These are phyloP conservation scores for Nemotelus pantherinus DNA, from an alignment of 2,888 invertebrate species.

Conservation along the genomic window DNA sequence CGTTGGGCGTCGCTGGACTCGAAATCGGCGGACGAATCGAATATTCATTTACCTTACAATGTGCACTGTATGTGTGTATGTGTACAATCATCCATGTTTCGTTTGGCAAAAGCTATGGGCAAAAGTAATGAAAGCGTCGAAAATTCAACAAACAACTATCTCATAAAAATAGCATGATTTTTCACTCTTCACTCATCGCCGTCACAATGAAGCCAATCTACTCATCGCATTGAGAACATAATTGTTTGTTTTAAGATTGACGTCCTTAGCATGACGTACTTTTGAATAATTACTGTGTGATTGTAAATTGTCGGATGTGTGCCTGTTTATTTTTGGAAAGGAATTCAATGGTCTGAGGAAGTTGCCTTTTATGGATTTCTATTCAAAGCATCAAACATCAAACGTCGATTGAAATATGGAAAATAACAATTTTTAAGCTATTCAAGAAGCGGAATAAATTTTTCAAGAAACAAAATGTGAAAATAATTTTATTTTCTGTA, in stretches of 20 bases:
- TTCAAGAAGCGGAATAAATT: too few relatives aligned
- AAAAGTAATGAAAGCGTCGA: slow-evolving; percentile 18
- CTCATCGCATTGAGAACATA: slow-evolving; percentile 16
- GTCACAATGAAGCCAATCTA: not conserved
- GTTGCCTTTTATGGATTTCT: slow-evolving; percentile 1
- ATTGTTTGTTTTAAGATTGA: slow-evolving; percentile 38
- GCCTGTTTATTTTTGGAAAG: slow-evolving; percentile 17
- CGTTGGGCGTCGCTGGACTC: too few relatives aligned
- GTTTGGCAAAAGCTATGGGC: not conserved
- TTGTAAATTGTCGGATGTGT: not conserved
- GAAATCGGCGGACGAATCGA: too few relatives aligned
- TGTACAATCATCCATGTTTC: slow-evolving; percentile 1
- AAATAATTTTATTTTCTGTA: too few relatives aligned
- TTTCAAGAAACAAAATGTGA: too few relatives aligned
- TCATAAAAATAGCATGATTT: slow-evolving; percentile 33
- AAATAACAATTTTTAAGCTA: too few relatives aligned
- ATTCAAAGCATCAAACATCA: too few relatives aligned
- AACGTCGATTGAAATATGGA: too few relatives aligned
- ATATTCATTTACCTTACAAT: too few relatives aligned
- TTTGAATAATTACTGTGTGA: slow-evolving; percentile 14
- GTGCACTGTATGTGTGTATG: too few relatives aligned
- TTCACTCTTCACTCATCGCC: not conserved
- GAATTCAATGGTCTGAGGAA: not conserved
- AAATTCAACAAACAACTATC: slow-evolving; percentile 17
- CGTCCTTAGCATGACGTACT: slow-evolving; percentile 42